Evolutionary conservation across 37 sponge, comb jelly and placozoan species (phyloP), one percentile per base, ranked within the genome.

Genomic region (Spongilla lacustris): DNA sequence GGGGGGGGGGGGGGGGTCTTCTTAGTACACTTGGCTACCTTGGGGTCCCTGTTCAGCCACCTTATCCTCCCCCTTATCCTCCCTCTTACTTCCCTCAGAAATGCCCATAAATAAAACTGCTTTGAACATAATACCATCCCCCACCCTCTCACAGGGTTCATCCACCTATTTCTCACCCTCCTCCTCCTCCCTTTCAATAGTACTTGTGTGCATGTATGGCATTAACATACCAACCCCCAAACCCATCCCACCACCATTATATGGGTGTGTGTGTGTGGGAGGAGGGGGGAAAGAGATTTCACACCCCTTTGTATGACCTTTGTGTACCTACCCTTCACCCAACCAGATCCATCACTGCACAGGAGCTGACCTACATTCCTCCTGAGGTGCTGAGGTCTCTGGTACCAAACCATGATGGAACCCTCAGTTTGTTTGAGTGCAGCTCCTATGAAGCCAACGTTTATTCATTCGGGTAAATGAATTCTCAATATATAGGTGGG

Each of bases 391-490:
- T 85, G 46, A 27, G 77, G 37, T 73, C 91, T 2, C 77, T 91
- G 30, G 26, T 68, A 5, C 75, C 25, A 31, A 71, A 29, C 66
- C 38, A 36, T 25, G 13, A 46, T 41, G 33, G 71, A 26, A 6
- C 37, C 66, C 48, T 27, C 73, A 46, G 69, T 78, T 69, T 23
- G 38, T 9, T 22, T 8, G 68, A 66, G 23, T 58, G 25, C 4
- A 34, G 68, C 31, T 82, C 74, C 22, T 28, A 0, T 19, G 75
- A 75, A n/a, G 82, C 88, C 24, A 87, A 87, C 50, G 66, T 81
- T n/a, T 87, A 37, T 41, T 87, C 88, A 30, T 87, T 87, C 76
- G 88, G 88, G 88, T 87, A 76, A 76, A 82, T 80, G 25, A 73
- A 48, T 28, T 27, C 12, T 5, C 32, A 19, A 76, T 76, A 58